phyloP scores from a whole-genome alignment of 2,113 vertebrate genomes.

The Ploceus nigricollis region DNA sequence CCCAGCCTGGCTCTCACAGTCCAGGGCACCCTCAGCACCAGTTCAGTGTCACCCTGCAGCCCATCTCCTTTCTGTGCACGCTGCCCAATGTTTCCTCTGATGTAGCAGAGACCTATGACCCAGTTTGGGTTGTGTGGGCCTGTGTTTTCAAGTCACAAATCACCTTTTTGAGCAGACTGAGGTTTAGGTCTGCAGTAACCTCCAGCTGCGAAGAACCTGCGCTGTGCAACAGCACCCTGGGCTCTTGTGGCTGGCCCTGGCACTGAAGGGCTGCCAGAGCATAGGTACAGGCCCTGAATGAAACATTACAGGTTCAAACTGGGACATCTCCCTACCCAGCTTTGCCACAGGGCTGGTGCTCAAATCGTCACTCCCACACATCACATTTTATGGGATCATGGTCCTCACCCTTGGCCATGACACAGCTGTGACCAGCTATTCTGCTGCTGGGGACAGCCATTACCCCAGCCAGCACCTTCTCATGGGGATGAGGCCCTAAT shows the following conservation, averaged over 20 bases:
- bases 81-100: neutral
- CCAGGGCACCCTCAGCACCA: neutral
- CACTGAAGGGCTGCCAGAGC: neutral
- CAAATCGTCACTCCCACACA: neutral
- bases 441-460: neutral
- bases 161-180: neutral
- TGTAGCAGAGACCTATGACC: neutral
- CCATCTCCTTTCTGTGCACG: fast-evolving
- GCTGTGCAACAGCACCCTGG: neutral
- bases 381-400: neutral
- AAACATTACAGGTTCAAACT: neutral
- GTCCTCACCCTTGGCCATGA: neutral
- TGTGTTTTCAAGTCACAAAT: neutral
- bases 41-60: neutral
- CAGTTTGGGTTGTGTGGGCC: fast-evolving
- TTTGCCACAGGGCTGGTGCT: neutral
- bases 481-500: fast-evolving
- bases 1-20: neutral
- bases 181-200: neutral
- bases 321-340: neutral
- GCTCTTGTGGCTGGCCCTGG: neutral
- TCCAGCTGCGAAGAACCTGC: neutral
- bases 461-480: neutral
- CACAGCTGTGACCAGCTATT: neutral
- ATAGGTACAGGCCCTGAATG: neutral